Evolutionary conservation across 2,113 vertebrate species (phyloP).

Genomic region (Rhodinocichla rosea): DNA sequence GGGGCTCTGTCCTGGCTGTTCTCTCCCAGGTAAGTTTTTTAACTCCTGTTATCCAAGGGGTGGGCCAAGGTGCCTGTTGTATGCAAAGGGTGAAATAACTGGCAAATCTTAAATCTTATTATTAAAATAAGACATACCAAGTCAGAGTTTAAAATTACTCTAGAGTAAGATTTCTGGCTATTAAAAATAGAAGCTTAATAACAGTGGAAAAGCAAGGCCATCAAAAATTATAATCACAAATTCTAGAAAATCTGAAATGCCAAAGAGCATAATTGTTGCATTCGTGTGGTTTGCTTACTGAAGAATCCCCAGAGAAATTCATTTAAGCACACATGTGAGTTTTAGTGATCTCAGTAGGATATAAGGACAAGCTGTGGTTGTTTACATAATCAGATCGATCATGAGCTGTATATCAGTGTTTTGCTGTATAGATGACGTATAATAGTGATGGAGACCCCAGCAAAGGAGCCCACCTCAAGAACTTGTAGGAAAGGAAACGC

Average conservation of each 20-base stretch:
- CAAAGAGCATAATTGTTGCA: not conserved
- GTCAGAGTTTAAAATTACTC: not conserved
- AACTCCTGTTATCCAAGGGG: not conserved
- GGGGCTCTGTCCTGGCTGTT: not conserved
- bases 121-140: not conserved
- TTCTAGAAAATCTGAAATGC: not conserved
- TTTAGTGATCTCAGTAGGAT: not conserved
- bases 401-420: fast-evolving
- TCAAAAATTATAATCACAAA: not conserved
- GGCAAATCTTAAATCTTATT: not conserved
- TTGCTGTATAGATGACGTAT: not conserved
- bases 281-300: not conserved
- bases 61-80: not conserved
- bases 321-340: not conserved
- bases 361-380: fast-evolving
- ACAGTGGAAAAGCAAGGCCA: not conserved
- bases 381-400: not conserved
- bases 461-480: not conserved
- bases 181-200: not conserved
- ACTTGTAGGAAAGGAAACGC: not conserved
- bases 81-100: not conserved
- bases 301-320: not conserved
- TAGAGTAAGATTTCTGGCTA: not conserved
- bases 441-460: not conserved
- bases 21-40: not conserved